phyloP scores from a whole-genome alignment of 2,113 vertebrate genomes.

The Peromyscus leucopus region DNA sequence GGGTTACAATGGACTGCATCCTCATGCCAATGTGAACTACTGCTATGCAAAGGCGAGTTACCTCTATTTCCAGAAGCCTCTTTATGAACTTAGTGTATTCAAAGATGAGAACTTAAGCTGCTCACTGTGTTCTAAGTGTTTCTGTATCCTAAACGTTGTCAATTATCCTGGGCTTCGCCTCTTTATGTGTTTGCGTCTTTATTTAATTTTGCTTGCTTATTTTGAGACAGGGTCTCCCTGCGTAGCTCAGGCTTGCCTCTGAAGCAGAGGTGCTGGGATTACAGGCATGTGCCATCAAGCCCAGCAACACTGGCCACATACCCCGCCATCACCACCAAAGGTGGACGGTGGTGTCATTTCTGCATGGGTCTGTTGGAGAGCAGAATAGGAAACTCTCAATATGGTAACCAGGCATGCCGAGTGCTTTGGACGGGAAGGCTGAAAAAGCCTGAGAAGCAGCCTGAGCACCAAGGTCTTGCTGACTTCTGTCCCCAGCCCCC shows the following conservation, averaged over 20 bases:
- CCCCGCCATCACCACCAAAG: neutral
- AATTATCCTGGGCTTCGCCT: neutral
- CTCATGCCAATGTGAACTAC: constrained; percentile 63
- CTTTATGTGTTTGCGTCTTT: neutral
- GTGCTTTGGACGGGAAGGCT: neutral
- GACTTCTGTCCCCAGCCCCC: neutral
- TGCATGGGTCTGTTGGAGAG: neutral
- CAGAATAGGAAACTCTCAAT: neutral
- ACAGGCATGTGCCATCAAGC: neutral
- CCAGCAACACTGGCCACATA: neutral
- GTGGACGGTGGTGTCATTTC: neutral
- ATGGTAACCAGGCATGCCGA: neutral
- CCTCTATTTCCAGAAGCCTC: constrained; percentile 68
- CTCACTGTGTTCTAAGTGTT: constrained; percentile 17
- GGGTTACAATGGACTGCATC: neutral
- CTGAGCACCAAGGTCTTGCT: neutral
- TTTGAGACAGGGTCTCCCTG: neutral
- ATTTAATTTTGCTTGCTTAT: neutral
- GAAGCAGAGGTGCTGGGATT: neutral
- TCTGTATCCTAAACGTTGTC: constrained; percentile 46
- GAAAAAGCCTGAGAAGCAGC: neutral
- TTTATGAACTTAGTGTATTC: constrained; percentile 67
- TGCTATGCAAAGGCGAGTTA: constrained; percentile 57
- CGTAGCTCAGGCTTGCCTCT: neutral
- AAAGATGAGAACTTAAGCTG: constrained; percentile 47